Percentiles rank a stretch among this genome's conserved stretches.
phyloP scores from a whole-genome alignment of 2,113 vertebrate genomes.

The Psilopsiagon aymara region DNA sequence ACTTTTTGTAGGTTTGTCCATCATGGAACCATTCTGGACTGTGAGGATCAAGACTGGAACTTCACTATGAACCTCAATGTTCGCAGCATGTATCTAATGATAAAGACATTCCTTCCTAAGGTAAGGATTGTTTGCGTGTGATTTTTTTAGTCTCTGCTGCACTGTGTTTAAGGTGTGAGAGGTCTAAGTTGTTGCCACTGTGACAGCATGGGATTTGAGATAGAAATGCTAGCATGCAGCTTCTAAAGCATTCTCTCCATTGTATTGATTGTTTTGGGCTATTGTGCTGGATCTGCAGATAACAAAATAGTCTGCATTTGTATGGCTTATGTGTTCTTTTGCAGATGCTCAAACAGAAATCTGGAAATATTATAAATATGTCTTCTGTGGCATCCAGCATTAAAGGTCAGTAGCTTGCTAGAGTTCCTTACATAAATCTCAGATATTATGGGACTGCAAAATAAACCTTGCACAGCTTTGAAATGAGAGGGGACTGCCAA shows the following conservation, averaged over 20 bases:
- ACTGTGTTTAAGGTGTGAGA: not conserved
- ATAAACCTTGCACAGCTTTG: not conserved
- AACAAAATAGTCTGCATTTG: not conserved
- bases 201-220: not conserved
- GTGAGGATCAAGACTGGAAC: conserved; percentile 92
- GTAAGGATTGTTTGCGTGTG: conserved; percentile 52
- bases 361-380: conserved; percentile 97
- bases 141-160: not conserved
- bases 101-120: conserved; percentile 91
- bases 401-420: conserved; percentile 83
- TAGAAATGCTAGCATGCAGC: not conserved
- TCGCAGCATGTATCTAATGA: conserved; percentile 95
- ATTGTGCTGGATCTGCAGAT: not conserved
- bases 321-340: not conserved
- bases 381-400: conserved; percentile 94
- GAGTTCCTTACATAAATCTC: not conserved
- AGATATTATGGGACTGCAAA: not conserved
- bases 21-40: conserved; percentile 90
- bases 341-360: conserved; percentile 92
- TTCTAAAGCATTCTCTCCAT: not conserved
- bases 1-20: conserved; percentile 86
- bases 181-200: not conserved
- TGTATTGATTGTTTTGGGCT: not conserved
- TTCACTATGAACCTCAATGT: conserved; percentile 93
- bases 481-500: not conserved